These are phyloP conservation scores for Tadarida brasiliensis DNA, from an alignment of 2,797 vertebrate species.

Conservation along the genomic window DNA sequence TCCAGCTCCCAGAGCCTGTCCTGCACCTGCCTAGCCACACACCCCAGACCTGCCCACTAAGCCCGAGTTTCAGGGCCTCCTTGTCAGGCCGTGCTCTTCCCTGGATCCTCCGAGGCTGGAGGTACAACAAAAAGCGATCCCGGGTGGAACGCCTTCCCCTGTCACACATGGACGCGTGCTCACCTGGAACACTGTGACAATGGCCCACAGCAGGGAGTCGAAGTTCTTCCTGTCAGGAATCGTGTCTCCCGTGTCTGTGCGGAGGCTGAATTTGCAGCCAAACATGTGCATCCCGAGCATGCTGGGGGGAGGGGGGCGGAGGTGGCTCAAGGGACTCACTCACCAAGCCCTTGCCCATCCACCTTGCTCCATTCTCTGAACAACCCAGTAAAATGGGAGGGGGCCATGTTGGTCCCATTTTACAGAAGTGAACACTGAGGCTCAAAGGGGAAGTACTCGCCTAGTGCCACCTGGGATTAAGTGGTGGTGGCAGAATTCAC, in stretches of 20 bases:
- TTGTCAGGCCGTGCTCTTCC: not conserved
- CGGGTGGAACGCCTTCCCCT: not conserved
- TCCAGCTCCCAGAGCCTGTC: not conserved
- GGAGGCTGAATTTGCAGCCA: constrained; percentile 98
- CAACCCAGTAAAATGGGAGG: not conserved
- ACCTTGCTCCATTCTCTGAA: not conserved
- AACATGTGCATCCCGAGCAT: constrained; percentile 99
- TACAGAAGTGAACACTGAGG: not conserved
- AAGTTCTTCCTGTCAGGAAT: constrained; percentile 99
- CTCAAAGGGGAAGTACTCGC: not conserved
- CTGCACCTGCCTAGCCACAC: not conserved
- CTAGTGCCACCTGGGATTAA: not conserved
- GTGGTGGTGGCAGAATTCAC: not conserved
- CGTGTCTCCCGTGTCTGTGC: constrained; percentile 96
- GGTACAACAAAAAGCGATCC: not conserved
- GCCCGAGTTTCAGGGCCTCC: not conserved
- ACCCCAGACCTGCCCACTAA: not conserved
- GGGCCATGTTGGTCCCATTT: rapidly evolving
- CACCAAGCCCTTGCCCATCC: not conserved
- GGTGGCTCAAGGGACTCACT: not conserved
- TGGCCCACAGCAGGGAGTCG: constrained; percentile 98
- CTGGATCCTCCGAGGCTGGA: not conserved
- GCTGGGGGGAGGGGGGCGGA: constrained; percentile 84
- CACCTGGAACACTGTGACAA: constrained; percentile 98
- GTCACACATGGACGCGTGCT: rapidly evolving